Evolutionary conservation across 2,113 vertebrate species (phyloP), one percentile per base, ranked within the genome.

Genomic region (Phycodurus eques): DNA sequence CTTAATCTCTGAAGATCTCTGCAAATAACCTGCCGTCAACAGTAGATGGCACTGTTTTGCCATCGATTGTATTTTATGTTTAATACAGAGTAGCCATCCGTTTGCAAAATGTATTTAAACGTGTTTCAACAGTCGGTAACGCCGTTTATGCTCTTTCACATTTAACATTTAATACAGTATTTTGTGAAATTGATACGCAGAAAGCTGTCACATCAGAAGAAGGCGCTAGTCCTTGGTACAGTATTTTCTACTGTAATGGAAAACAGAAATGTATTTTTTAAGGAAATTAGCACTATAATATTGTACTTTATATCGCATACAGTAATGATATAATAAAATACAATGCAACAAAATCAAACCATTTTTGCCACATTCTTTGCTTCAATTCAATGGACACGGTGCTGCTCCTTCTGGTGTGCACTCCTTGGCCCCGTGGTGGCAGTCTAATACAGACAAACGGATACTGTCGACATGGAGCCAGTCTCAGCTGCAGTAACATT

Each of bases 1-100:
- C 78, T 89, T 88, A 76, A 90, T 91, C 85, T 85, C 43, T 75
- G 85, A 12, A 61, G 27, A 61, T 61, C 6, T 17, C 8, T 61
- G 59, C 6, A 61, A 35, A 61, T 61, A 61, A 17, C 17, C 31
- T 61, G 33, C 15, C 31, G 8, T 17, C 31, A 35, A 61, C 59
- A 35, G 59, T 12, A 61, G 14, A 15, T 61, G 31, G 15, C 6
- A 35, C 27, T 8, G 13, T 4, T 31, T 35, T 14, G 14, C 2
- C 0, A 5, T 35, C 15, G 2, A 2, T 33, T 27, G 22, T 27
- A 13, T 27, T 57, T 10, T 13, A 27, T 22, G 9, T 20, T 22
- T 57, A 57, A 10, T n/a, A 22, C 53, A n/a, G 47, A 49, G 47
- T 15, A 4, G 47, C 15, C 3, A 4, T 14, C 12, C 47, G 9